Percentiles rank a stretch among this genome's conserved stretches.
Evolutionary conservation across 2,888 invertebrate species (phyloP).

Genomic region (Scotopteryx bipunctaria): DNA sequence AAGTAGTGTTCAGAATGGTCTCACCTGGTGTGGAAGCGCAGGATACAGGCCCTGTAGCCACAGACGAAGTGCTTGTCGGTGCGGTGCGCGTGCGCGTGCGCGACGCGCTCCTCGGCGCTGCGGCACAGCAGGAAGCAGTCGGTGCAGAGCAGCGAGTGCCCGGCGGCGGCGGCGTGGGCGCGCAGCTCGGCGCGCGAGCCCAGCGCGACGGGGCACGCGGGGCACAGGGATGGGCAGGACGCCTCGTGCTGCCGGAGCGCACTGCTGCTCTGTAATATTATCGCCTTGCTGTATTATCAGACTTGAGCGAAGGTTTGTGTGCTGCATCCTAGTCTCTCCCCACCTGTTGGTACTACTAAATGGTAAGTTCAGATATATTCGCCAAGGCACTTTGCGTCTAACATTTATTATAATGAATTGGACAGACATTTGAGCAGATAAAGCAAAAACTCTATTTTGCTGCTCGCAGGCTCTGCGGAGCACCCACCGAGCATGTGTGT

Average conservation of each 20-base stretch:
- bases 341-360: too few relatives aligned
- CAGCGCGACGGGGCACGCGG: conserved; percentile 32
- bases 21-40: conserved; percentile 66
- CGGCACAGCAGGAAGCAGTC: conserved; percentile 42
- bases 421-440: too few relatives aligned
- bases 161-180: conserved; percentile 22
- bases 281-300: background rate
- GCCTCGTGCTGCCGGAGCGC: conserved; percentile 51
- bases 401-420: too few relatives aligned
- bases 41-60: conserved; percentile 71
- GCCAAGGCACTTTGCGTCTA: too few relatives aligned
- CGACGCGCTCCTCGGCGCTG: conserved; percentile 40
- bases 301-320: too few relatives aligned
- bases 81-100: conserved; percentile 63
- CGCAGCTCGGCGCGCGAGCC: conserved; percentile 29
- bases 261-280: conserved; percentile 36
- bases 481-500: too few relatives aligned
- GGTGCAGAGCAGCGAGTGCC: conserved; percentile 31
- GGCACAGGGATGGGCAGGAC: conserved; percentile 36
- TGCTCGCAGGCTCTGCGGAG: too few relatives aligned
- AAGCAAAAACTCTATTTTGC: too few relatives aligned
- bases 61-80: conserved; percentile 69
- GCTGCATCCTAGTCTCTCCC: too few relatives aligned
- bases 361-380: too few relatives aligned
- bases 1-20: too few relatives aligned